Conservation (phyloP, 2,113 vertebrate species). For the Natator depressus region DNA sequence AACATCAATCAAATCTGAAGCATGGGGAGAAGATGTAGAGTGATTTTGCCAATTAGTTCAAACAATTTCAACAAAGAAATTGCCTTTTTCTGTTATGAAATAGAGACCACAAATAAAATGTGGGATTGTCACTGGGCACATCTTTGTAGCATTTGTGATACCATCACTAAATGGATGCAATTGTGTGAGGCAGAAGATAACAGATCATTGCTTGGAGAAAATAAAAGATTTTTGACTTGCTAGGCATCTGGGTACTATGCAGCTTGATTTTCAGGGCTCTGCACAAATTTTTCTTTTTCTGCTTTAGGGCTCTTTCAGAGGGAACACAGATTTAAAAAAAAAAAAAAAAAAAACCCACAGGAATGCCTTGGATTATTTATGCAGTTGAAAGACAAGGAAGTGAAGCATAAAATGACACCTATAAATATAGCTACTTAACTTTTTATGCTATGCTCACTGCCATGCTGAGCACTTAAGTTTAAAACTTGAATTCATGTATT, state of each 20-base stretch:
- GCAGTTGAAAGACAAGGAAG: not conserved
- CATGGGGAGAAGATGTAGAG: not conserved
- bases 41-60: not conserved
- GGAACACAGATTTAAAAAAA: not conserved
- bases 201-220: not conserved
- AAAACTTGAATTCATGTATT: not conserved
- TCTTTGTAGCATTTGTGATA: not conserved
- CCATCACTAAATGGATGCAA: not conserved
- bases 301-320: not conserved
- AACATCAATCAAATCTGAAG: not conserved
- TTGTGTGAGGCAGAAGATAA: not conserved
- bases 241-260: not conserved
- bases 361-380: not conserved
- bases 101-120: not conserved
- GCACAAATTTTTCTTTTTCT: not conserved
- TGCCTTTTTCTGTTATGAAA: not conserved
- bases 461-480: not conserved
- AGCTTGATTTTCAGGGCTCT: not conserved
- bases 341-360: not conserved
- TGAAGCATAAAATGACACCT: not conserved
- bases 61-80: not conserved
- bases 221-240: not conserved
- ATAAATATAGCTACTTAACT: not conserved
- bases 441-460: not conserved
- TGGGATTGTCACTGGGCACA: not conserved